Conservation (phyloP, 2,797 vertebrate species). For the Melanotaenia pygmaea region DNA sequence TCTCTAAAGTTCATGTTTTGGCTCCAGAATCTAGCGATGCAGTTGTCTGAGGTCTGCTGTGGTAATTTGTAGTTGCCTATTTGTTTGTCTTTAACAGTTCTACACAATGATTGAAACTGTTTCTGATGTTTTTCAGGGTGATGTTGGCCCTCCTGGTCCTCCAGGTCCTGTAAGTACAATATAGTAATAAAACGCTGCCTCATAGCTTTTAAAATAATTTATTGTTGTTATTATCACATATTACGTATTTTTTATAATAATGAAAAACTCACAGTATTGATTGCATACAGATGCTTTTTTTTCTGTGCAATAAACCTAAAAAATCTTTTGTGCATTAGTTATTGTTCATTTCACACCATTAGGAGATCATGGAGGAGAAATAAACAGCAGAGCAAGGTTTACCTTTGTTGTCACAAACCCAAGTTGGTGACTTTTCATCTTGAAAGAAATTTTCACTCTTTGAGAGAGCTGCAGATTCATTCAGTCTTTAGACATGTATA, state of each 20-base stretch:
- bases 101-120: constrained; percentile 12
- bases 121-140: constrained; percentile 78
- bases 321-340: constrained; percentile 14
- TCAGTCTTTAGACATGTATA: constrained; percentile 23
- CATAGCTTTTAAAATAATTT: neutral
- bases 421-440: constrained; percentile 24
- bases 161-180: constrained; percentile 85
- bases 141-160: constrained; percentile 81
- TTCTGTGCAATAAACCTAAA: constrained; percentile 11
- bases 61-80: neutral
- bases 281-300: neutral
- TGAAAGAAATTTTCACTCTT: constrained; percentile 36
- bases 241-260: neutral
- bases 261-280: neutral
- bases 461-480: constrained; percentile 30
- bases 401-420: constrained; percentile 36
- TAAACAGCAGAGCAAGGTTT: constrained; percentile 37
- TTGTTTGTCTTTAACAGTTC: constrained; percentile 10
- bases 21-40: too few species aligned
- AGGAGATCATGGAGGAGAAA: constrained; percentile 3
- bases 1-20: too few species aligned
- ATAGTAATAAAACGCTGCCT: neutral
- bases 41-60: neutral
- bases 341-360: constrained; percentile 4
- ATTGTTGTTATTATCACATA: constrained; percentile 7